Conservation (phyloP, 2,888 invertebrate species). For the Myopa tessellatipennis region DNA sequence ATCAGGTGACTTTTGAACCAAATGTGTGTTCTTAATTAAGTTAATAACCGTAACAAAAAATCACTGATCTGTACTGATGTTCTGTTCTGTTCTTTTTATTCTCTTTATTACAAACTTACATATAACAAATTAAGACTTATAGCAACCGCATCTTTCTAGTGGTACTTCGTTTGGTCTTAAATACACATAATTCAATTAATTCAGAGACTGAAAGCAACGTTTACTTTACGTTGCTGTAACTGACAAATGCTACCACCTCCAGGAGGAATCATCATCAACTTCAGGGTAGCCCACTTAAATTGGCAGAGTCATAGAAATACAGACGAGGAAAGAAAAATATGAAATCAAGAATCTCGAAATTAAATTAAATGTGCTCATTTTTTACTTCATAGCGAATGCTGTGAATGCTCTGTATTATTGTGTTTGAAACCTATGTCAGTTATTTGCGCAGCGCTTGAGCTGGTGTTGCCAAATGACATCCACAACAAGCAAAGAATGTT, state of each 20-base stretch:
- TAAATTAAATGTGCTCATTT: conserved; percentile 63
- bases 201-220: conserved; percentile 46
- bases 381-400: conserved; percentile 35
- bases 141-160: too few species aligned
- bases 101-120: not conserved
- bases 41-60: too few species aligned
- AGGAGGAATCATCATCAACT: conserved; percentile 45
- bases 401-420: not conserved
- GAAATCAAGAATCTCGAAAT: conserved; percentile 63
- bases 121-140: too few species aligned
- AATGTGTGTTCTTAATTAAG: too few species aligned
- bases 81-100: not conserved
- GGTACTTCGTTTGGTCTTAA: conserved; percentile 44
- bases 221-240: conserved; percentile 32
- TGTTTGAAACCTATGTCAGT: not conserved
- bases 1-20: too few species aligned
- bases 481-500: not conserved
- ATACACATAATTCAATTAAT: conserved; percentile 49
- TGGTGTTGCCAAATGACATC: too few species aligned
- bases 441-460: not conserved
- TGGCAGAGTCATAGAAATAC: conserved; percentile 3
- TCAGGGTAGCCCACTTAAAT: conserved; percentile 21
- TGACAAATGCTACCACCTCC: conserved; percentile 41
- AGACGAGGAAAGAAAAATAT: conserved; percentile 28
- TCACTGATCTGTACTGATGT: too few species aligned